phyloP scores from a whole-genome alignment of 92 coral and sea anemone species.

The Parazoanthus darwini region DNA sequence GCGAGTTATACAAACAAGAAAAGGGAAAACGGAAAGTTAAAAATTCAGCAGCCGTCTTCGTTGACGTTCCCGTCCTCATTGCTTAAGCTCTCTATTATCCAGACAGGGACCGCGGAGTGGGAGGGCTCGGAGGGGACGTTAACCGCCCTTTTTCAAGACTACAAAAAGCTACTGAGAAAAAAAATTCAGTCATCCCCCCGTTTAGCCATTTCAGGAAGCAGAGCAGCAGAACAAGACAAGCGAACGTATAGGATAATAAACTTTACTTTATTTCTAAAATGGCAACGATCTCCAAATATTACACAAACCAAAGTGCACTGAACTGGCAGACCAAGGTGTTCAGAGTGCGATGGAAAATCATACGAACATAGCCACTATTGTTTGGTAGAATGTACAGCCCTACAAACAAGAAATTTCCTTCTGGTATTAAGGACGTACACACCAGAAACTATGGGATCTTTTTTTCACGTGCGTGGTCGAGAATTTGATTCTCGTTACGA shows the following conservation, averaged over 20 bases:
- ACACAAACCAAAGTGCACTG: background rate
- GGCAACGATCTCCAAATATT: background rate
- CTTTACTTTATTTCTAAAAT: background rate
- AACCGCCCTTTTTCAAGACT: no score
- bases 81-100: no score
- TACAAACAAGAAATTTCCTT: background rate
- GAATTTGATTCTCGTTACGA: conserved; percentile 13
- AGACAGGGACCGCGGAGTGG: no score
- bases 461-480: conserved; percentile 3
- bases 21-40: no score
- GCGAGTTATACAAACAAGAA: no score
- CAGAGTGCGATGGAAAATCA: background rate
- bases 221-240: background rate
- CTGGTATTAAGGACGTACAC: background rate
- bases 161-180: no score
- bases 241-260: background rate
- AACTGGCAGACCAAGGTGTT: background rate
- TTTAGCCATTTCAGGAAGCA: no score
- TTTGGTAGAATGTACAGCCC: background rate
- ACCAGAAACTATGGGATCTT: background rate
- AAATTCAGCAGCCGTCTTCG: no score
- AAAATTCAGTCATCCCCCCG: no score
- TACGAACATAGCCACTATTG: background rate
- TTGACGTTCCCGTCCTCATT: no score
- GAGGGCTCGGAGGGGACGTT: no score